Conservation (phyloP, 2,113 vertebrate genomes). For the Lepidothrix coronata region DNA sequence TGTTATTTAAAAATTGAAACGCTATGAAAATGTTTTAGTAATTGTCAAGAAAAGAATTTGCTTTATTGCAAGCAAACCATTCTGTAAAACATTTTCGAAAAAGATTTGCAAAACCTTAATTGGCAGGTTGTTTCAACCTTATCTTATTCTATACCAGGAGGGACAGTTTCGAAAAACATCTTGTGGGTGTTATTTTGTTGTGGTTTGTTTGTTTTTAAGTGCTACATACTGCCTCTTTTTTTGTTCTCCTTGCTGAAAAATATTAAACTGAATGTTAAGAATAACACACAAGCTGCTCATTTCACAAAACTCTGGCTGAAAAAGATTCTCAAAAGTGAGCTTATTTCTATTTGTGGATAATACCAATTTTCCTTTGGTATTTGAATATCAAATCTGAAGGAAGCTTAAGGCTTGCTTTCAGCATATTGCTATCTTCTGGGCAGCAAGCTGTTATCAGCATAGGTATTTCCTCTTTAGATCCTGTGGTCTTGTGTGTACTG, state of each 20-base stretch:
- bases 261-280: constrained; percentile 20
- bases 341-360: neutral
- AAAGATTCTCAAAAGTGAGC: neutral
- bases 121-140: neutral
- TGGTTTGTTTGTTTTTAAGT: constrained; percentile 29
- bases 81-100: neutral
- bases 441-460: neutral
- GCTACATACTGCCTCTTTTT: neutral
- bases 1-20: neutral
- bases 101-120: neutral
- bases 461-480: neutral
- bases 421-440: neutral
- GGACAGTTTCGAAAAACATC: constrained; percentile 11
- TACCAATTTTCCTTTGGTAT: neutral
- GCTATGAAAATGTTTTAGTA: neutral
- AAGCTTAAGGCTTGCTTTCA: neutral
- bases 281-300: constrained; percentile 17
- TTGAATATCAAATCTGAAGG: neutral
- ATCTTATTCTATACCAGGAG: neutral
- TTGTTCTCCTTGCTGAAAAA: neutral
- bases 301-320: constrained; percentile 2
- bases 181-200: neutral
- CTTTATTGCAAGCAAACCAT: neutral
- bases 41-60: neutral
- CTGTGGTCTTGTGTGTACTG: neutral